These are phyloP conservation scores for Sebastes nivosus DNA, from an alignment of 2,797 vertebrate genomes.

Conservation along the genomic window DNA sequence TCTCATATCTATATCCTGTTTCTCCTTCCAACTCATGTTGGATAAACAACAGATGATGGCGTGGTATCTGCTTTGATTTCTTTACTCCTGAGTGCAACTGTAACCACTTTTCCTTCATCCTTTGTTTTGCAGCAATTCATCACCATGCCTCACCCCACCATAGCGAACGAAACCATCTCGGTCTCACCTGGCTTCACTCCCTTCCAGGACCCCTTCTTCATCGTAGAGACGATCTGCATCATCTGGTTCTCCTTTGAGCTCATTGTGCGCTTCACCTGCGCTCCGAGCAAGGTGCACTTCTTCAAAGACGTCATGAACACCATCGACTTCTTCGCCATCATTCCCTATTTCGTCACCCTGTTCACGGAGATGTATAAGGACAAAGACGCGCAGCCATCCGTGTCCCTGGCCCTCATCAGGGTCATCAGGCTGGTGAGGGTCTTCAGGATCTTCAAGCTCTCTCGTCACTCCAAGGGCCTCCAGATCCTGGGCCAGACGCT, in stretches of 20 bases:
- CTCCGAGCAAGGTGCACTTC: conserved; percentile 89
- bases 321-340: conserved; percentile 95
- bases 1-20: not conserved
- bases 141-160: conserved; percentile 55
- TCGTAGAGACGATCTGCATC: conserved; percentile 93
- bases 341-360: conserved; percentile 92
- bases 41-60: not conserved
- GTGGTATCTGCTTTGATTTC: not conserved
- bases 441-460: conserved; percentile 94
- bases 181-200: conserved; percentile 61
- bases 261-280: conserved; percentile 83
- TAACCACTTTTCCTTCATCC: conserved; percentile 11
- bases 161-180: conserved; percentile 56
- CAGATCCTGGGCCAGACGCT: conserved; percentile 95
- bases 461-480: conserved; percentile 92
- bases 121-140: conserved; percentile 58
- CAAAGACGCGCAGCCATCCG: conserved; percentile 84
- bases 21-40: not conserved
- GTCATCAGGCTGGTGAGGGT: conserved; percentile 93
- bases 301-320: conserved; percentile 97
- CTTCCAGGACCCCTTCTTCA: conserved; percentile 91
- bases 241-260: conserved; percentile 94
- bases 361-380: conserved; percentile 91
- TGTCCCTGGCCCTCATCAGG: conserved; percentile 90
- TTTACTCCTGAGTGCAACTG: not conserved